Conservation (phyloP, 2,797 vertebrate genomes). For the Tauraco hartlaubi region DNA sequence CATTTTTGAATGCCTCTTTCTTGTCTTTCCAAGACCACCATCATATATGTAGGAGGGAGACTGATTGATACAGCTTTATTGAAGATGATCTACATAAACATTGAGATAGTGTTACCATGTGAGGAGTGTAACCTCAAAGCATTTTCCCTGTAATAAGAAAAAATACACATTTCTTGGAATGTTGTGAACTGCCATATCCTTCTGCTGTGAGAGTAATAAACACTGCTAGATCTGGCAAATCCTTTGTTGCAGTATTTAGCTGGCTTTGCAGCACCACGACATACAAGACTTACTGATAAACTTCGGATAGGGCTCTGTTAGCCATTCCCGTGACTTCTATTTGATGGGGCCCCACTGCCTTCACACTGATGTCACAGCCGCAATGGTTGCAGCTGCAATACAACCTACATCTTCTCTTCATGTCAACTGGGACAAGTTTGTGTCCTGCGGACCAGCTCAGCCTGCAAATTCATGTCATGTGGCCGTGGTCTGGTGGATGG, state of each 20-base stretch:
- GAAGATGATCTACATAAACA: background rate
- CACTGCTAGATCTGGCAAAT: background rate
- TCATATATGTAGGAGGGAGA: background rate
- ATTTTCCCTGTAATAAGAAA: background rate
- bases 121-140: background rate
- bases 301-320: background rate
- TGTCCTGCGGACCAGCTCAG: background rate
- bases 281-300: fast-evolving
- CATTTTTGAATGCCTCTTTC: background rate
- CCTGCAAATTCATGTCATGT: fast-evolving
- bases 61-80: background rate
- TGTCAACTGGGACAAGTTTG: background rate
- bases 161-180: background rate
- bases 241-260: background rate
- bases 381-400: fast-evolving
- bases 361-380: background rate
- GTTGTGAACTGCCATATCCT: background rate
- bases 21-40: background rate
- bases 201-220: background rate
- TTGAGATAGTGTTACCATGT: background rate
- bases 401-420: background rate
- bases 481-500: background rate
- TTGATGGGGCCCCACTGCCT: background rate
- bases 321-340: background rate
- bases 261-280: background rate